These are phyloP conservation scores for Potamilus streckersoni DNA, from an alignment of 1,140 invertebrate genomes.

Conservation along the genomic window DNA sequence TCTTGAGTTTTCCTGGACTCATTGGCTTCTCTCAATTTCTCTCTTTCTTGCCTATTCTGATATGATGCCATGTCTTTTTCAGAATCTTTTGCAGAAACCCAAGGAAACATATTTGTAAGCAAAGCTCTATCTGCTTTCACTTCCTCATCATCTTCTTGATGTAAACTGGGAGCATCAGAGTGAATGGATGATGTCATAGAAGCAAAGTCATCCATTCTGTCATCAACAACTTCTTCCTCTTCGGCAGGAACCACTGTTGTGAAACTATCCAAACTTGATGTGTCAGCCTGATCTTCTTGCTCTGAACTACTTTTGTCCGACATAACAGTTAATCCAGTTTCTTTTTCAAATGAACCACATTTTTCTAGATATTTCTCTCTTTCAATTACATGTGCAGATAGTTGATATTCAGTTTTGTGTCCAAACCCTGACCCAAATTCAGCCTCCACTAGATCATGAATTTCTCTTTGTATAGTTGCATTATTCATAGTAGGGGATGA, in stretches of 20 bases:
- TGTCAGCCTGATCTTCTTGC: constrained; percentile 72
- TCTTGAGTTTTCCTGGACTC: constrained; percentile 23
- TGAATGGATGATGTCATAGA: constrained; percentile 69
- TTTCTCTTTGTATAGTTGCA: no score
- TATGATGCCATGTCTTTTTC: constrained; percentile 74
- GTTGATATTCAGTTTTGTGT: no score
- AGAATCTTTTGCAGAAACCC: constrained; percentile 67
- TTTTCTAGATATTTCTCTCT: no score
- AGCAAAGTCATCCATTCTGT: constrained; percentile 67
- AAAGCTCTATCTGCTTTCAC: constrained; percentile 75
- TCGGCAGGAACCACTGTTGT: constrained; percentile 71
- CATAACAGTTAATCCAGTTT: background rate
- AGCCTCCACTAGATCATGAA: no score
- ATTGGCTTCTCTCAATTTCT: constrained; percentile 76
- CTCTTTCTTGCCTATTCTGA: constrained; percentile 62
- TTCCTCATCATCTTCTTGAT: constrained; percentile 76
- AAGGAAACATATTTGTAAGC: constrained; percentile 26
- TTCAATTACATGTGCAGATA: no score
- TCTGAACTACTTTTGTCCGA: constrained; percentile 18
- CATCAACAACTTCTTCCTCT: constrained; percentile 83
- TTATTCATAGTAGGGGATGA: background rate
- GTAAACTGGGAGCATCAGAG: constrained; percentile 56
- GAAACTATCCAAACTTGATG: constrained; percentile 89
- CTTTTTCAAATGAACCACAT: background rate
- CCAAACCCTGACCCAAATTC: no score